Percentiles rank a stretch among this genome's conserved stretches.
Evolutionary conservation across 2,113 vertebrate species (phyloP).

Genomic region (Pollachius pollachius): DNA sequence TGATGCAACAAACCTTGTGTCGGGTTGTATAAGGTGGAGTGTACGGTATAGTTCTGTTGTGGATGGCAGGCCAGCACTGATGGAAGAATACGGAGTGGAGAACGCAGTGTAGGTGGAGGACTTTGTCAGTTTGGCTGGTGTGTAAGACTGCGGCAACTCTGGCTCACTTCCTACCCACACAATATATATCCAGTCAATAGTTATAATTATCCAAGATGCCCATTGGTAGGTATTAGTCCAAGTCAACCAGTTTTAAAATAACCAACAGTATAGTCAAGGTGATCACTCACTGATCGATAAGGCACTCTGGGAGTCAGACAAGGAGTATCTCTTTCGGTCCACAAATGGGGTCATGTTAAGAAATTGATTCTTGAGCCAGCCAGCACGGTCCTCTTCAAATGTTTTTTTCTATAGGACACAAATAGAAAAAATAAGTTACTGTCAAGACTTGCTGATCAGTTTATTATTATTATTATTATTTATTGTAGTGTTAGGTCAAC

Average conservation of each 20-base stretch:
- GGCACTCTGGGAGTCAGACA: conserved; percentile 80
- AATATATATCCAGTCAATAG: no score
- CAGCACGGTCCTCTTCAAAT: conserved; percentile 90
- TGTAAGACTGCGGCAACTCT: conserved; percentile 57
- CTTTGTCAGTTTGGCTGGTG: conserved; percentile 41
- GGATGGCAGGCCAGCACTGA: conserved; percentile 59
- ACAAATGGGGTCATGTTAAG: conserved; percentile 87
- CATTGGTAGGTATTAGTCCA: no score
- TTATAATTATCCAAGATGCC: no score
- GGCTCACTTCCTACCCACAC: conserved; percentile 64
- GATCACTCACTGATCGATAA: conserved; percentile 82
- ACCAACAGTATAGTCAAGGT: not conserved
- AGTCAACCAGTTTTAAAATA: no score
- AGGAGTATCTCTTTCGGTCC: conserved; percentile 82
- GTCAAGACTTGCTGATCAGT: no score
- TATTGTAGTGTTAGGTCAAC: not conserved
- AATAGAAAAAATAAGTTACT: not conserved
- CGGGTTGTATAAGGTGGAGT: conserved; percentile 60
- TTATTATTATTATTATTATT: no score
- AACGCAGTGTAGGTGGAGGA: conserved; percentile 45
- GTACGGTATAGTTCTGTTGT: conserved; percentile 77
- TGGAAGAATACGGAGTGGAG: conserved; percentile 67
- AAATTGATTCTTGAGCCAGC: conserved; percentile 95
- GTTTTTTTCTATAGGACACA: conserved; percentile 79
- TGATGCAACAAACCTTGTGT: conserved; percentile 74